Evolutionary conservation across 2,797 vertebrate species (phyloP).

Genomic region (Leptatherina wallacei): DNA sequence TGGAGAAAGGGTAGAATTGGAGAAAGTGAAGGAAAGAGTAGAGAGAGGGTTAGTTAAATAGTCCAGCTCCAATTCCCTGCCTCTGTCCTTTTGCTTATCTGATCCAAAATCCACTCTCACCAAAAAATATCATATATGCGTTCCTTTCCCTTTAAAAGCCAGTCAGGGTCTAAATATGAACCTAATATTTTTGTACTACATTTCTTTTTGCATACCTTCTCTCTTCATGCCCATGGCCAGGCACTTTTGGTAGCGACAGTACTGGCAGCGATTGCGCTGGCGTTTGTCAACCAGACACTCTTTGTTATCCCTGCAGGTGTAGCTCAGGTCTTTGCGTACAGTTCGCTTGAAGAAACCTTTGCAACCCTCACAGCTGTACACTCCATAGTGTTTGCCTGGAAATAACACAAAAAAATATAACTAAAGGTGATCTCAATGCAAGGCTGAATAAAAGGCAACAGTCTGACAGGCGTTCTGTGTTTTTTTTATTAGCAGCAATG

Average conservation of each 20-base stretch:
- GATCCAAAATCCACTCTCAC: slow-evolving; percentile 38
- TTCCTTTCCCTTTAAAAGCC: neutral
- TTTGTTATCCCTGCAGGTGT: slow-evolving; percentile 96
- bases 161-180: slow-evolving; percentile 17
- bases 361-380: slow-evolving; percentile 97
- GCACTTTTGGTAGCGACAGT: slow-evolving; percentile 96
- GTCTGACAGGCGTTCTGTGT: neutral
- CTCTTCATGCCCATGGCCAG: slow-evolving; percentile 97
- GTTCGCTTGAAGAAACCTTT: slow-evolving; percentile 98
- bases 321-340: slow-evolving; percentile 94
- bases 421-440: slow-evolving; percentile 4
- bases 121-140: slow-evolving; percentile 1
- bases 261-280: slow-evolving; percentile 96
- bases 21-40: slow-evolving; percentile 68
- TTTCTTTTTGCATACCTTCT: slow-evolving; percentile 86
- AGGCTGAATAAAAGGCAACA: neutral
- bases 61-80: slow-evolving; percentile 55
- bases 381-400: slow-evolving; percentile 93
- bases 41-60: slow-evolving; percentile 71
- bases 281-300: slow-evolving; percentile 97
- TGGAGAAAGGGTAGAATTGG: slow-evolving; percentile 73
- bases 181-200: neutral
- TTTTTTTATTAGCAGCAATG: neutral
- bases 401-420: slow-evolving; percentile 23
- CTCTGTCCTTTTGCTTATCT: slow-evolving; percentile 49